Percentiles rank a stretch among this genome's conserved stretches.
Evolutionary conservation across 2,797 vertebrate species (phyloP).

Genomic region (Smutsia gigantea): DNA sequence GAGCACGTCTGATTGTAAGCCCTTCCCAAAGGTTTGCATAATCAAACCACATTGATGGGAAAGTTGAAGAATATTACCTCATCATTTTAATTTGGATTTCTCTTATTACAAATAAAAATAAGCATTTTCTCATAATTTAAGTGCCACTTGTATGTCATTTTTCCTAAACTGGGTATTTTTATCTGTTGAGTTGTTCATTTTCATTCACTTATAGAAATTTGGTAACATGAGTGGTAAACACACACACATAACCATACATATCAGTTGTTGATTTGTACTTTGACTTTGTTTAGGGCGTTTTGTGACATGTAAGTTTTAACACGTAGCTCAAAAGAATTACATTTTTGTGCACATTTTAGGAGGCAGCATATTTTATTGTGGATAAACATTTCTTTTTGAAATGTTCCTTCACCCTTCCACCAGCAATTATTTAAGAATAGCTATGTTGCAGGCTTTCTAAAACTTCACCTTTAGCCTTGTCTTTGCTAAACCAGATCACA

Average conservation of each 20-base stretch:
- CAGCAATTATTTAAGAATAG: neutral
- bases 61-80: neutral
- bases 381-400: neutral
- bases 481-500: neutral
- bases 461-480: neutral
- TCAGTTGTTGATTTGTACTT: neutral
- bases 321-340: neutral
- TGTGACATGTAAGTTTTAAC: neutral
- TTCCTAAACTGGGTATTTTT: neutral
- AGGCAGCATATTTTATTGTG: neutral
- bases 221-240: neutral
- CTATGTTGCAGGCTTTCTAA: neutral
- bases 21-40: neutral
- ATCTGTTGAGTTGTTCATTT: neutral
- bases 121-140: neutral
- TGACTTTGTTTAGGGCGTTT: neutral
- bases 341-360: neutral
- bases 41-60: neutral
- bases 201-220: neutral
- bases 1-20: neutral
- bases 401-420: neutral
- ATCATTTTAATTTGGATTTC: neutral
- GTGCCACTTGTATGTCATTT: neutral
- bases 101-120: neutral
- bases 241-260: too few relatives aligned